phyloP scores from a whole-genome alignment of 2,113 vertebrate species.

The Cephalopholis sonnerati region DNA sequence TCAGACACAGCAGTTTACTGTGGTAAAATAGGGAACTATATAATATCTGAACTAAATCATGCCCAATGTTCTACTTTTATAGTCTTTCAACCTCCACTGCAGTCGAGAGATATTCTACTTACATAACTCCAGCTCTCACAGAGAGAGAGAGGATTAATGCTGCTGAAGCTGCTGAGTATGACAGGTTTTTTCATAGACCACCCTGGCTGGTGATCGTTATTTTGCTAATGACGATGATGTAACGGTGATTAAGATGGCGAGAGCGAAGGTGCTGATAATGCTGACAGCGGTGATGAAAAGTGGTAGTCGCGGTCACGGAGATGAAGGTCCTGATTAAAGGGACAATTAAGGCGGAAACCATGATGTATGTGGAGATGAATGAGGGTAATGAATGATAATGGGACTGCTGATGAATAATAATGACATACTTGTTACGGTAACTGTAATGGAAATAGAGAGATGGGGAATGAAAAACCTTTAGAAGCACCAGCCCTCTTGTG shows the following conservation, averaged over 20 bases:
- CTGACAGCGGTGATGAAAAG: constrained; percentile 39
- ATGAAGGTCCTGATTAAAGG: constrained; percentile 27
- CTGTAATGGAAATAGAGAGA: neutral
- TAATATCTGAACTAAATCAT: neutral
- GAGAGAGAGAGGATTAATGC: constrained; percentile 37
- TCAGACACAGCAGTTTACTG: neutral
- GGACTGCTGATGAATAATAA: constrained; percentile 37
- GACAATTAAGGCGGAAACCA: constrained; percentile 27
- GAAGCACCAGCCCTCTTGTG: neutral
- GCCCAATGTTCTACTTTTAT: neutral
- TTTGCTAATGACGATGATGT: constrained; percentile 64
- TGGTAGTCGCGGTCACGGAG: constrained; percentile 11
- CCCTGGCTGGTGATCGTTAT: constrained; percentile 25
- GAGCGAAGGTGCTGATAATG: constrained; percentile 42
- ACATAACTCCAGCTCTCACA: constrained; percentile 15
- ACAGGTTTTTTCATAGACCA: constrained; percentile 45
- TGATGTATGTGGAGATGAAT: constrained; percentile 47
- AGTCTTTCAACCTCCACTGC: neutral
- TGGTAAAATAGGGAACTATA: neutral
- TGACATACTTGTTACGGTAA: constrained; percentile 33
- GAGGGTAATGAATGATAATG: constrained; percentile 41
- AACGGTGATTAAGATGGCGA: constrained; percentile 46
- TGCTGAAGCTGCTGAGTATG: constrained; percentile 25
- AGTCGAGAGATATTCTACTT: constrained; percentile 33
- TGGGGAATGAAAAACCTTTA: constrained; percentile 15